Conservation (phyloP, 2,797 vertebrate species). For the Natrix natrix region DNA sequence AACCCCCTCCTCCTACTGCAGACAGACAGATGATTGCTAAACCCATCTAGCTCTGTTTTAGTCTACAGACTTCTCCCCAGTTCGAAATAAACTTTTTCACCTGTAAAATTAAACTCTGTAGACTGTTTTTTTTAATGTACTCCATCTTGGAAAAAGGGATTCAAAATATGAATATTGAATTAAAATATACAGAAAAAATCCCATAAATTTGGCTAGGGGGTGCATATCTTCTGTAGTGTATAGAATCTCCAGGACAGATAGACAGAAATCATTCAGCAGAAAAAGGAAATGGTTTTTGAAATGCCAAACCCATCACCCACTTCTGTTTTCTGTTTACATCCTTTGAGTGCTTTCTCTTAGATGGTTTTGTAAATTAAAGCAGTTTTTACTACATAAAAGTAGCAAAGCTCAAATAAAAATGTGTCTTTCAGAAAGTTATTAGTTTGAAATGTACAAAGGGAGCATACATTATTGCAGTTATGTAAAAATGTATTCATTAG, state of each 20-base stretch:
- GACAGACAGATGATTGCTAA: not conserved
- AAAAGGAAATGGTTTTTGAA: not conserved
- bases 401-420: not conserved
- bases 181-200: not conserved
- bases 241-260: not conserved
- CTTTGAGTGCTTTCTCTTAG: not conserved
- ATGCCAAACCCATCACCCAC: not conserved
- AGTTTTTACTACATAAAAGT: not conserved
- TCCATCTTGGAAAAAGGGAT: not conserved
- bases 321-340: not conserved
- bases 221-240: not conserved
- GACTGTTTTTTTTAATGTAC: not conserved
- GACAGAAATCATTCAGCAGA: not conserved
- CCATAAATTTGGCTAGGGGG: not conserved
- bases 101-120: not conserved
- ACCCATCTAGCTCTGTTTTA: not conserved
- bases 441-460: not conserved
- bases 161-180: not conserved
- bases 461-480: not conserved
- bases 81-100: not conserved
- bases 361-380: not conserved
- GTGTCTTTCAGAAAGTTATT: not conserved
- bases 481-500: not conserved
- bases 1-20: not conserved
- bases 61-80: not conserved